Evolutionary conservation across 2,888 invertebrate genomes (phyloP).

Genomic region (Lasioglossum figueresi): DNA sequence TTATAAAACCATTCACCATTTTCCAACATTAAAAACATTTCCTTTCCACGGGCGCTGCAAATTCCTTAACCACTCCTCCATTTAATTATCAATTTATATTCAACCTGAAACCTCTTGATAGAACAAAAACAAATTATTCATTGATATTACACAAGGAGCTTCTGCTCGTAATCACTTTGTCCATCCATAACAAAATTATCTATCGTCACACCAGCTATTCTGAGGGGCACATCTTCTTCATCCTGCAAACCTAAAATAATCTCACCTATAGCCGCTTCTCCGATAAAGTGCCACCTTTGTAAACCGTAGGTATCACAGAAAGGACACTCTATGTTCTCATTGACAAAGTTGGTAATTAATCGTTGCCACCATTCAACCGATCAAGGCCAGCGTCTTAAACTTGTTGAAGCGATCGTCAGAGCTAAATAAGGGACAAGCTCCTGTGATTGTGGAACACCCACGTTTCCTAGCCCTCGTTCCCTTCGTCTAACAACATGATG

Average conservation of each 20-base stretch:
- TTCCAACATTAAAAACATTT: not conserved
- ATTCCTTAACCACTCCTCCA: not conserved
- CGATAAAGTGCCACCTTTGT: not conserved
- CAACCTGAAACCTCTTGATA: not conserved
- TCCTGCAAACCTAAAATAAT: not conserved
- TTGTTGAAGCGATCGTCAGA: not conserved
- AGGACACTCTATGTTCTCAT: not conserved
- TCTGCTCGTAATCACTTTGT: not conserved
- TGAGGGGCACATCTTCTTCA: not conserved
- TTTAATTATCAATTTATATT: not conserved
- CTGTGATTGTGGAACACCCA: not conserved
- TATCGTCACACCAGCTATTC: not conserved
- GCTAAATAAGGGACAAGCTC: constrained; percentile 12
- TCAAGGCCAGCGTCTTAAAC: not conserved
- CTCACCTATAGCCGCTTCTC: not conserved
- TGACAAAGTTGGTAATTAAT: not conserved
- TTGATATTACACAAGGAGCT: not conserved
- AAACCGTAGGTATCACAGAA: too few species aligned
- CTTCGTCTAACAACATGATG: not conserved
- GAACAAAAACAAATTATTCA: not conserved
- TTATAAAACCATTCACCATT: not conserved
- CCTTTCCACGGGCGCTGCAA: not conserved
- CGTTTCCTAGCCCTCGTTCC: not conserved
- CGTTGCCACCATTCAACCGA: not conserved
- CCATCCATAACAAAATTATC: not conserved